These are phyloP conservation scores for Gorsachius goisagi DNA, from an alignment of 2,113 vertebrate species.

Conservation along the genomic window DNA sequence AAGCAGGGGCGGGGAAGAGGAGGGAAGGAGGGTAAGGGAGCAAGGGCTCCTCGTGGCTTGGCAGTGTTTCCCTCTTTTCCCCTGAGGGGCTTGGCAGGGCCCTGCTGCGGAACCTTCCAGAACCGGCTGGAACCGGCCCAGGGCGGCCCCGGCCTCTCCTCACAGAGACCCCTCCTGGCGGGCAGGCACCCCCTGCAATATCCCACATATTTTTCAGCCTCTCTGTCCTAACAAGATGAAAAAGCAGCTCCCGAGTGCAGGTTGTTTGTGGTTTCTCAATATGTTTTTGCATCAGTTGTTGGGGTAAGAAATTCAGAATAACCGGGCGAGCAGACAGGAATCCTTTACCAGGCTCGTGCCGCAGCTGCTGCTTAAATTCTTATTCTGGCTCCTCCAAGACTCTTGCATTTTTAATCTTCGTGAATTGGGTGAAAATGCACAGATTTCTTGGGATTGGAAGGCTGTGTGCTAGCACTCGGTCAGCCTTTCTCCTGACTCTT, in stretches of 20 bases:
- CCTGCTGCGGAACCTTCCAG: accelerated
- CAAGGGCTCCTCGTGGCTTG: accelerated
- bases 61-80: not conserved
- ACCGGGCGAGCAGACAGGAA: accelerated
- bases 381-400: not conserved
- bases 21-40: not conserved
- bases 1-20: not conserved
- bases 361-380: not conserved
- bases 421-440: not conserved
- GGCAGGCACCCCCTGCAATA: accelerated
- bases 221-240: accelerated
- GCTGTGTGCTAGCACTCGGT: accelerated
- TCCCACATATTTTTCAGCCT: accelerated
- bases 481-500: not conserved
- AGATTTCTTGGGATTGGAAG: not conserved
- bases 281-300: accelerated
- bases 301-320: not conserved
- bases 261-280: accelerated
- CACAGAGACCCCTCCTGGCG: not conserved
- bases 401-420: accelerated
- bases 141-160: accelerated
- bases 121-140: accelerated
- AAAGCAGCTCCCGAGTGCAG: not conserved
- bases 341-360: accelerated
- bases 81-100: not conserved